A percentile compares a stretch with the other conserved stretches of the same genome.
These are phyloP conservation scores for Actinemys pallida DNA, from an alignment of 2,113 vertebrate species.

Conservation along the genomic window DNA sequence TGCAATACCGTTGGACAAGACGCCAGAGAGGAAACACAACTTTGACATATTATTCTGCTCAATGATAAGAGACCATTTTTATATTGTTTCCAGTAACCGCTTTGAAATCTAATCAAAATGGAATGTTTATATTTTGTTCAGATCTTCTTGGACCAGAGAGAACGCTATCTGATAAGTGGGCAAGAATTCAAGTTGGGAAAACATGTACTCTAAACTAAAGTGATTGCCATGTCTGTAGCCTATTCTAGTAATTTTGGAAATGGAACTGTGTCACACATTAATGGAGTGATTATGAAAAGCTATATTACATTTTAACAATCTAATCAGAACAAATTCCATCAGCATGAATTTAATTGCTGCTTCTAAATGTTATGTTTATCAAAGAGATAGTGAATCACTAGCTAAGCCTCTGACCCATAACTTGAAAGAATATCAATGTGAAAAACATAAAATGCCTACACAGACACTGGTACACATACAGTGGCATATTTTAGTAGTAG, in stretches of 20 bases:
- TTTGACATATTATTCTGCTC: constrained; percentile 72
- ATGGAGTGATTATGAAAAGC: constrained; percentile 22
- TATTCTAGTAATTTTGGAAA: neutral
- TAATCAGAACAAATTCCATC: neutral
- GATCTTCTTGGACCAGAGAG: constrained; percentile 34
- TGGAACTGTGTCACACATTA: constrained; percentile 27
- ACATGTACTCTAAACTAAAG: constrained; percentile 44
- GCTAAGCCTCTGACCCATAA: neutral
- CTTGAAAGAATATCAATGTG: neutral
- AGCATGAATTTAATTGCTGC: neutral
- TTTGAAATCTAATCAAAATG: constrained; percentile 39
- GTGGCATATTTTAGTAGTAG: neutral
- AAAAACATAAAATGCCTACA: neutral
- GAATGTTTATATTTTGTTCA: constrained; percentile 26
- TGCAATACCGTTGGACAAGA: constrained; percentile 79
- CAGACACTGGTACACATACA: neutral
- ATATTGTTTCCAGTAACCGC: constrained; percentile 54
- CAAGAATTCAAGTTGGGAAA: constrained; percentile 50
- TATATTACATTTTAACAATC: constrained; percentile 5
- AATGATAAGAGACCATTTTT: constrained; percentile 53
- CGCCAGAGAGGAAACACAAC: constrained; percentile 83
- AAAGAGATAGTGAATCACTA: constrained; percentile 2
- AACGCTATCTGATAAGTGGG: constrained; percentile 11
- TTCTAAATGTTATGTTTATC: constrained; percentile 48
- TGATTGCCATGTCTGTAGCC: constrained; percentile 16